Evolutionary conservation across 1,140 invertebrate genomes (phyloP), one percentile per base, ranked within the genome.

Genomic region (Scaptomyza pallida): DNA sequence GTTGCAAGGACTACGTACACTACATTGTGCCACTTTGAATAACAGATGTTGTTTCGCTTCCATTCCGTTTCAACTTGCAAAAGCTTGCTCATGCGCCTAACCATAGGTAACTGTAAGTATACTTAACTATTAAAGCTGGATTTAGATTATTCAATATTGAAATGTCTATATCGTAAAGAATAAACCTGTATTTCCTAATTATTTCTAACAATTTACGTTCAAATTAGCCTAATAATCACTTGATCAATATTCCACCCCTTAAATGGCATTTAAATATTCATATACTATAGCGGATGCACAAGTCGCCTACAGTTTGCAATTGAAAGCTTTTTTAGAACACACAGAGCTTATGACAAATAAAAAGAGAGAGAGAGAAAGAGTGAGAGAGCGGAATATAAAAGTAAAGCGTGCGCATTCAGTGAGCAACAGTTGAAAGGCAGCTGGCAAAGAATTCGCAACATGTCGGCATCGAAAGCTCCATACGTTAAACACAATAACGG

Each of bases 401-500:
- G 12, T 19, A 2, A 21, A 17, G 12, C 26, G 33, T 6, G 23
- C 40, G 50, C 64, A 56, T 37, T 61, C 44, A 43, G n/a, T 17
- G 26, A 45, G 47, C 62, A 86, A 74, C 61, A 67, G 77, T 55
- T 62, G 68, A 73, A 48, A 43, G 8, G 64, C 40, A 55, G 52
- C 62, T 52, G 56, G 26, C 26, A 41, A n/a, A 51, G 37, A 50
- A 48, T 15, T 13, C 6, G 23, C 56, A 81, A 65, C 41, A 86
- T 86, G 81, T 78, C 81, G 47, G 73, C 73, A 37, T 44, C 62
- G 5, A 76, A 90, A 50, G 78, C 85, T 44, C 86, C 90, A 1
- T 89, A 82, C 21, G 72, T 92, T 3, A 92, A 85, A 70, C 92
- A 96, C 16, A 94, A 94, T 76, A 94, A 94, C 90, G 95, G 95